Evolutionary conservation across 2,113 vertebrate species (phyloP).

Genomic region (Mesitornis unicolor): DNA sequence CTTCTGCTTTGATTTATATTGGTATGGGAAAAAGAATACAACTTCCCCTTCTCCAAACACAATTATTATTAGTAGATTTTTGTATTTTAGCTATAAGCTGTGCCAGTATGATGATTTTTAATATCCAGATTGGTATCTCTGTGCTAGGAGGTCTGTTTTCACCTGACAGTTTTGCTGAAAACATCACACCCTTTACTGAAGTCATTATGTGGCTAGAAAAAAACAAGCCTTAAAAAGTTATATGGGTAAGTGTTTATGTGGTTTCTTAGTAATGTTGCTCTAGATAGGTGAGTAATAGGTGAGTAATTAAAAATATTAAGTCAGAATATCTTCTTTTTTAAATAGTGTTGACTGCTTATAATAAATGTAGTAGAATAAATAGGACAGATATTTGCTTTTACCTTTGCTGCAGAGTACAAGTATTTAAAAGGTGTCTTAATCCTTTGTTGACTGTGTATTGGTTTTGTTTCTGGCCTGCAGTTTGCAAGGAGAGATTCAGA

Average conservation of each 20-base stretch:
- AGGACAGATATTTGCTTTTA: not conserved
- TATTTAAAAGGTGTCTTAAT: constrained; percentile 23
- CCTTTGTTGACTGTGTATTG: constrained; percentile 6
- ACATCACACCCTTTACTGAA: not conserved
- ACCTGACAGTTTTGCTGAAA: not conserved
- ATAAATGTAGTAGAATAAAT: not conserved
- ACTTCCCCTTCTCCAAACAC: not conserved
- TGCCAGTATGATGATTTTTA: not conserved
- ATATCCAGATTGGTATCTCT: not conserved
- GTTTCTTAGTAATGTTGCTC: not conserved
- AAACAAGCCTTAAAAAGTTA: not conserved
- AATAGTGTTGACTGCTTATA: not conserved
- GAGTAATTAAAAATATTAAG: not conserved
- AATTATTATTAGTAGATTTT: not conserved
- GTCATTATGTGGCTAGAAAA: not conserved
- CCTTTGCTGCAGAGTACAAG: not conserved
- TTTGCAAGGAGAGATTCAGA: constrained; percentile 55
- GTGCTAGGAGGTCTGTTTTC: not conserved
- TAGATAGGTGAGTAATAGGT: not conserved
- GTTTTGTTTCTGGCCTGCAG: constrained; percentile 62
- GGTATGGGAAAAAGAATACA: not conserved
- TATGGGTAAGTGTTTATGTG: not conserved
- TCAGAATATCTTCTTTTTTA: not conserved
- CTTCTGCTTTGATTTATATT: not conserved
- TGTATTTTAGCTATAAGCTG: not conserved